Conservation (phyloP, 2,888 invertebrate genomes). For the Eutolmus rufibarbis region DNA sequence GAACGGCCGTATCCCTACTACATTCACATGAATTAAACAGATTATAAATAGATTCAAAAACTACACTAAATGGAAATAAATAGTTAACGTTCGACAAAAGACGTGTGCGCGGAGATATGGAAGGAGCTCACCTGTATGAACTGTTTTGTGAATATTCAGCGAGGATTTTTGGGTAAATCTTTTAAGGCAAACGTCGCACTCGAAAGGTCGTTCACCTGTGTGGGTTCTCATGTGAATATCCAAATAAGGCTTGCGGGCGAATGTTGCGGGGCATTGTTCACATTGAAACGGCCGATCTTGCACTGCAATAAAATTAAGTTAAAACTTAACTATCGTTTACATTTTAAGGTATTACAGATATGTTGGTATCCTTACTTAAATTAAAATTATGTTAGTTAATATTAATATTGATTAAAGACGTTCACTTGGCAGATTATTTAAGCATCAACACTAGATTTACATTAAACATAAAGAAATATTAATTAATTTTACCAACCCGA, state of each 20-base stretch:
- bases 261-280: conserved; percentile 68
- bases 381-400: neutral
- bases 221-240: conserved; percentile 66
- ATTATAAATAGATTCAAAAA: neutral
- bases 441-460: neutral
- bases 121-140: conserved; percentile 69
- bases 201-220: conserved; percentile 54
- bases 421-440: neutral
- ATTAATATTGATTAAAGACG: neutral
- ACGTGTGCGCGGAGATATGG: neutral
- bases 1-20: conserved; percentile 63
- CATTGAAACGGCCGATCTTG: conserved; percentile 60
- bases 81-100: neutral
- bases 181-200: conserved; percentile 65
- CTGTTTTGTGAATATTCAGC: conserved; percentile 81
- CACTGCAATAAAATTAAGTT: conserved; percentile 42
- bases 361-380: neutral
- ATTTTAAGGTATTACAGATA: neutral
- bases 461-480: neutral
- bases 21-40: conserved; percentile 41
- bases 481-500: conserved; percentile 65
- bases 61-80: neutral
- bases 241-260: conserved; percentile 66
- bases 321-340: neutral
- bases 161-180: conserved; percentile 83